Percentiles rank a stretch among this genome's conserved stretches.
Evolutionary conservation across 2,888 invertebrate species (phyloP).

Genomic region (Salpingus planirostris): DNA sequence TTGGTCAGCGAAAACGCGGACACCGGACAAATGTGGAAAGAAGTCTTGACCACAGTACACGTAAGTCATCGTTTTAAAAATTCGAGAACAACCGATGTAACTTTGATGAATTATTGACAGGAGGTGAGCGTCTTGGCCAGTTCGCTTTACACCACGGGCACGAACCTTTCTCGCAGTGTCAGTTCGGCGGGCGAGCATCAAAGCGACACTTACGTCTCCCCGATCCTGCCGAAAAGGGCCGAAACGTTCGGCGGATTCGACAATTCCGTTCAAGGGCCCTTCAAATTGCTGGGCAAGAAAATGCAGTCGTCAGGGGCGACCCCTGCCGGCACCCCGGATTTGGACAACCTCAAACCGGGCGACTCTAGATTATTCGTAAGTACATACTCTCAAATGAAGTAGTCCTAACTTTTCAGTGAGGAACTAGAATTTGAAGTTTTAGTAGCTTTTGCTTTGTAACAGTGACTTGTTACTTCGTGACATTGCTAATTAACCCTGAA

Average conservation of each 20-base stretch:
- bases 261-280: conserved; percentile 39
- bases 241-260: conserved; percentile 97
- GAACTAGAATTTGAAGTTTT: too few species aligned
- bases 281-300: conserved; percentile 36
- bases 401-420: too few species aligned
- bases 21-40: conserved; percentile 71
- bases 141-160: conserved; percentile 62
- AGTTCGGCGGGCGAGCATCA: conserved; percentile 92
- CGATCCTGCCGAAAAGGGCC: conserved; percentile 82
- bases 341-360: conserved; percentile 39
- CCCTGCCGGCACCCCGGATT: conserved; percentile 36
- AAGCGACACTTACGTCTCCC: conserved; percentile 75
- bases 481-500: too few species aligned
- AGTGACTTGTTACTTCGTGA: too few species aligned
- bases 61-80: too few species aligned
- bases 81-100: too few species aligned
- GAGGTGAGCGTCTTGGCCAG: conserved; percentile 70
- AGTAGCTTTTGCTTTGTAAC: not conserved
- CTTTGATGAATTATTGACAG: too few species aligned
- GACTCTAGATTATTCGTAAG: conserved; percentile 40
- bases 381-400: too few species aligned
- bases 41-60: conserved; percentile 67
- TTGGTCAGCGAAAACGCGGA: conserved; percentile 69
- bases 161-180: conserved; percentile 78
- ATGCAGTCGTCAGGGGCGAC: conserved; percentile 34